Evolutionary conservation across 2,113 vertebrate species (phyloP).

Genomic region (Asarcornis scutulata): DNA sequence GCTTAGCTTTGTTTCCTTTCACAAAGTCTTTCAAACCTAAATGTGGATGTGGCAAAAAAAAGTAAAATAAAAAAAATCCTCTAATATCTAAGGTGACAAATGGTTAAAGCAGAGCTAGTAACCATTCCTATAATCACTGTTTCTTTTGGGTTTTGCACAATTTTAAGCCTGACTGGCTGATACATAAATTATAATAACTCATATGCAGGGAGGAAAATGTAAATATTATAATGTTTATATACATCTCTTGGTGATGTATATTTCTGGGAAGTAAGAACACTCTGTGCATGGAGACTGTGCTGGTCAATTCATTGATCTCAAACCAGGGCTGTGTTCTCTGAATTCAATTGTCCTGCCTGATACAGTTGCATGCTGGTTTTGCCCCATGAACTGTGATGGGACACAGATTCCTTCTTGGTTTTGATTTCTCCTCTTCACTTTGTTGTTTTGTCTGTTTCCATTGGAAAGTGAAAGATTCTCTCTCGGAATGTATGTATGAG

Average conservation of each 20-base stretch:
- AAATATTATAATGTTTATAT: neutral
- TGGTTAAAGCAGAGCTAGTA: neutral
- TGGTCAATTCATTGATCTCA: neutral
- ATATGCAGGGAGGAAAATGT: neutral
- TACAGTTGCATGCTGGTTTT: neutral
- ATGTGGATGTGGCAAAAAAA: neutral
- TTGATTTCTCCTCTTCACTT: neutral
- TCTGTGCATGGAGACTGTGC: neutral
- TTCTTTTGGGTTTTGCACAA: neutral
- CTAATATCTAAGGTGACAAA: neutral
- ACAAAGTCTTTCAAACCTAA: constrained; percentile 11
- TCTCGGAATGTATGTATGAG: neutral
- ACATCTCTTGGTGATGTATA: neutral
- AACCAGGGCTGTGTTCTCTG: neutral
- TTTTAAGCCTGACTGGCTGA: neutral
- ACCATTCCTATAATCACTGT: neutral
- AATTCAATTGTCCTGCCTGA: neutral
- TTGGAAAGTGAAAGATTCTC: neutral
- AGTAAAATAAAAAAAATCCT: neutral
- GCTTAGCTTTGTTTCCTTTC: constrained; percentile 1
- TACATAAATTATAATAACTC: neutral
- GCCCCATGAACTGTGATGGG: neutral
- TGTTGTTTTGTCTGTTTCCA: neutral
- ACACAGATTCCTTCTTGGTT: neutral
- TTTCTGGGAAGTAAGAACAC: neutral